Conservation (phyloP, 1,140 invertebrate species). For the Scaptomyza montana region DNA sequence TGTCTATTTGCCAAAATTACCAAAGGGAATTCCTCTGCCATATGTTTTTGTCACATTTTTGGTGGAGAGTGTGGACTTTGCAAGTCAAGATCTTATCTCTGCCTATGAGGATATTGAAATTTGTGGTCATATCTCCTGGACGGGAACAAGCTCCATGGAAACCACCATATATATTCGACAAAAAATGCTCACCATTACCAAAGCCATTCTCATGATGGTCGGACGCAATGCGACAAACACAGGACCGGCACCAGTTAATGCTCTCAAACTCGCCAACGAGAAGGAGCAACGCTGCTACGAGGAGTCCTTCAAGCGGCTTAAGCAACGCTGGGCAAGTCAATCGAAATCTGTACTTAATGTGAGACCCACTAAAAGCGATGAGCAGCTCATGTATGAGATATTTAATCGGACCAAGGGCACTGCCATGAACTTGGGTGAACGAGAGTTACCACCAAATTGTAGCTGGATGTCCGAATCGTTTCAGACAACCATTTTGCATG, state of each 20-base stretch:
- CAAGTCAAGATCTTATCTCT: constrained; percentile 74
- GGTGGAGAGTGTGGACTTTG: constrained; percentile 89
- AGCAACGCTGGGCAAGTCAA: constrained; percentile 78
- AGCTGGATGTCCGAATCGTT: constrained; percentile 87
- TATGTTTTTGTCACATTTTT: constrained; percentile 89
- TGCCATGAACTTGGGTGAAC: constrained; percentile 58
- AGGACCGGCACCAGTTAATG: constrained; percentile 87
- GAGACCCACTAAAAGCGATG: constrained; percentile 87
- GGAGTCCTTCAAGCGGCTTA: constrained; percentile 85
- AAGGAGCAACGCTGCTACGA: constrained; percentile 86
- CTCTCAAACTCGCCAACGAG: constrained; percentile 86
- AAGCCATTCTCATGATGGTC: constrained; percentile 89
- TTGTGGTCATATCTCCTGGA: constrained; percentile 90
- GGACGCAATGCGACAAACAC: constrained; percentile 88
- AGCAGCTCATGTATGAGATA: constrained; percentile 87
- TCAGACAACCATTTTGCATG: constrained; percentile 53
- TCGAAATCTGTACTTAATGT: constrained; percentile 85
- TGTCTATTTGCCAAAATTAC: constrained; percentile 86
- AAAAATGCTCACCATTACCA: constrained; percentile 82
- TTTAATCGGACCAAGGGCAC: constrained; percentile 86
- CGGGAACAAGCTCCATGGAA: constrained; percentile 89
- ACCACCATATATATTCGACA: constrained; percentile 88
- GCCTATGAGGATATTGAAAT: constrained; percentile 87
- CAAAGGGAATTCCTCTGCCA: constrained; percentile 85
- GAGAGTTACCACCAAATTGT: constrained; percentile 85